Conservation (phyloP, 2,797 vertebrate species). For the Galagoides demidoff region DNA sequence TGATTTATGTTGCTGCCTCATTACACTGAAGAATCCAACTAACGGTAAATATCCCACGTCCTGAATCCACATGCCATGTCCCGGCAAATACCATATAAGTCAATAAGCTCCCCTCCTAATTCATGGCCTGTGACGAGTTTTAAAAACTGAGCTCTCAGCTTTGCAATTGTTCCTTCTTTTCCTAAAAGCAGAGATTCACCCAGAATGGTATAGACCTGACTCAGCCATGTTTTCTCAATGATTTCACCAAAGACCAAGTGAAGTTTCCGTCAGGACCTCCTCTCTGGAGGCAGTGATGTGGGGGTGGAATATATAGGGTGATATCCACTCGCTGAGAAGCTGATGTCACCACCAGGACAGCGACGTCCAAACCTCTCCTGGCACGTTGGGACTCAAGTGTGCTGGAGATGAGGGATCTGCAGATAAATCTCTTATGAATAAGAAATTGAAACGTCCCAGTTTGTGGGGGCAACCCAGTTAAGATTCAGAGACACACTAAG, state of each 20-base stretch:
- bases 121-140: conserved; percentile 74
- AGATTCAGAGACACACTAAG: background rate
- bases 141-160: conserved; percentile 57
- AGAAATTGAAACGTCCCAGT: background rate
- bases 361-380: background rate
- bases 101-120: conserved; percentile 24
- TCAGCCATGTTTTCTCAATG: conserved; percentile 76
- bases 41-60: background rate
- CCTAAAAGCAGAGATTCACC: conserved; percentile 75
- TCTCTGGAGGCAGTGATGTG: background rate
- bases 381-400: background rate
- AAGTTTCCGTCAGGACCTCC: conserved; percentile 61
- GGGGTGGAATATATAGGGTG: background rate
- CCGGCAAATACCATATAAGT: conserved; percentile 1
- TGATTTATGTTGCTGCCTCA: conserved; percentile 71
- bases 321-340: background rate
- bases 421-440: background rate
- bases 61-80: background rate
- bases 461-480: background rate
- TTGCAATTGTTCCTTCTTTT: conserved; percentile 12
- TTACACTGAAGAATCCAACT: conserved; percentile 65
- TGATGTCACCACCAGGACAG: background rate
- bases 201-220: conserved; percentile 65
- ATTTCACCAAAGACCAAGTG: conserved; percentile 72
- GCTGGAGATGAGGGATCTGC: background rate